Base-by-base conservation (phyloP, 2,797 vertebrate species). In the Hypotaenidia okinawae region DNA sequence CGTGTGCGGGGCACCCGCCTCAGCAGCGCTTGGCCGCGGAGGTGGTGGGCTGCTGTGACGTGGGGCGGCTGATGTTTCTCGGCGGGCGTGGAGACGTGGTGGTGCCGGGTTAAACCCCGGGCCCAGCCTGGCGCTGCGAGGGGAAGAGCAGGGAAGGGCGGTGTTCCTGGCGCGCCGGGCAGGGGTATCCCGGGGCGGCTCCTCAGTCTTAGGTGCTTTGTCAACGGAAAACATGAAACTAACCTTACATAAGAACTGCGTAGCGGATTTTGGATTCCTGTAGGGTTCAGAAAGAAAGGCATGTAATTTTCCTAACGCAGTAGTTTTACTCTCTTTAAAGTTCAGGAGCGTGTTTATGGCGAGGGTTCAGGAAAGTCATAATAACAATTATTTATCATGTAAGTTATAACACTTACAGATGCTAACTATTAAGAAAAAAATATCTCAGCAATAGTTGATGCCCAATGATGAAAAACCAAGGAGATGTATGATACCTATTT, bases 371-470 rank as follows among this genome's bases (percentile, higher is more conserved):
- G 28, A 27, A 72, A 67, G 6, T 27, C 5, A 10, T 37, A 3
- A 16, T 35, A 6, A 86, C 81, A 76, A 30, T 22, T 22, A 21
- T 0, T 0, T 23, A 3, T 23, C 0, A 0, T 27, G 13, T 18
- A 45, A 39, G 27, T 74, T 28, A 8, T 66, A 35, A 9, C 9
- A 25, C 18, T 19, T 82, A 4, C 11, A 35, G 74, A 35, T 39
- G 16, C 61, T 61, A 43, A 23, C 5, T 79, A 3, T 52, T 51
- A n/a, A 11, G 43, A 7, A 28, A n/a, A 39, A 52, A 30, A 25
- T 54, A 39, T 37, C 12, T 82, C 5, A 4, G 11, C 16, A 24
- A 13, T 23, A 70, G 37, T 17, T 82, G 49, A 32, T 58, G 11
- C 16, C 19, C 32, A 33, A 21, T 78, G 23, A 35, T 35, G 27